Base-by-base conservation (phyloP, 2,888 invertebrate genomes). In the Drosophila greeni region DNA sequence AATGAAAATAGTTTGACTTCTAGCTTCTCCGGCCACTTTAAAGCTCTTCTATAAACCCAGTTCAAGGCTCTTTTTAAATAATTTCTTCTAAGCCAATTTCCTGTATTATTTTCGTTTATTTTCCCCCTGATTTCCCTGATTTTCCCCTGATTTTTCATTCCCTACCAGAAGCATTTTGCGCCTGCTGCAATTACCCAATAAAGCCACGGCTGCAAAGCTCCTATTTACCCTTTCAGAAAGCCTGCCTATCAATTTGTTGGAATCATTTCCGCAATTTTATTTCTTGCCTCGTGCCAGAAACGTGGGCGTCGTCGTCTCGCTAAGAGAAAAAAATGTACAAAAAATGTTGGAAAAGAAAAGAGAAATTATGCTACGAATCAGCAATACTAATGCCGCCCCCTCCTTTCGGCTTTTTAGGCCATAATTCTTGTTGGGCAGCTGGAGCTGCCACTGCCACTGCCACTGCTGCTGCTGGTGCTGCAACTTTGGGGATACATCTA, bases 251-350 rank as follows among this genome's bases (percentile, higher is more conserved):
- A 83, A 82, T 83, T 83, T 84, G 84, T 76, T 79, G 77, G 79
- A 85, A 83, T 79, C 80, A 85, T 85, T 85, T 83, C 83, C 83
- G 85, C 85, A 79, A 82, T 84, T 85, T 79, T 79, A 83, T 82
- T 76, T 29, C 45, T 45, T 51, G 83, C 72, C 61, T 79, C 78
- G 78, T 79, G 78, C 85, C 84, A 79, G 26, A 75, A 59, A 73
- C 58, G 84, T 77, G 78, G 82, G 82, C 82, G 78, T 73, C 69
- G 82, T 78, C 82, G 78, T 73, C 69, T 57, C 47, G 49, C n/a
- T 18, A 34, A 36, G 23, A n/a, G 2, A 1, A 11, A 26, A 11
- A 42, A 43, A 40, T 12, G 31, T 5, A 31, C 5, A 33, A 37
- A 18, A 37, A 37, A 9, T 37, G 37, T 14, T 34, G 31, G 34